Base-by-base conservation (phyloP, 2,797 vertebrate species). In the Prionace glauca region DNA sequence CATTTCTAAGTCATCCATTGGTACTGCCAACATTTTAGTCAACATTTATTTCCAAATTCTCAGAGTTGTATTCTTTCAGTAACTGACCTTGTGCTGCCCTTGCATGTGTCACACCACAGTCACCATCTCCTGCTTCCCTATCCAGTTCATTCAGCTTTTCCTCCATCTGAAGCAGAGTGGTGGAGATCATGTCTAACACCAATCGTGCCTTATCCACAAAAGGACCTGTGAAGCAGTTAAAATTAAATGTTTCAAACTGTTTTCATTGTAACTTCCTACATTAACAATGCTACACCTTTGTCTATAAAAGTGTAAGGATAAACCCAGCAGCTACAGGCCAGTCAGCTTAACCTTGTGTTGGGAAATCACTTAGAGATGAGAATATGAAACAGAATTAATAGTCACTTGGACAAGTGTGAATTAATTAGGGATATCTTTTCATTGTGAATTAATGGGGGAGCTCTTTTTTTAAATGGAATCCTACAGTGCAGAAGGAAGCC, bases 21-120 rank as follows among this genome's bases (percentile, higher is more conserved):
- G 62, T n/a, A 67, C 90, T 67, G 88, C 32, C 2, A 91, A 91
- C 36, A 65, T 90, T 91, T 67, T 9, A 91, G 62, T 9, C 32
- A 36, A 92, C 0, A 0, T 41, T 69, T 69, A 91, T n/a, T 56
- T 10, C 2, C 26, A 88, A 88, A 88, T 88, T 91, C 32, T 62
- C 88, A 91, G 88, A 91, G 60, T 91, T 65, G 16, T 16, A n/a
- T 8, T 65, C 1, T 92, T 92, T 69, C 41, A 91, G 8, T 81
- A 36, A 95, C 97, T 74, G 95, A 99, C 99, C 99, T 97, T 94
- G 97, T 77, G 99, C 99, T 0, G 98, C 98, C 12, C 97, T 97
- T 16, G 98, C 97, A 0, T 99, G 99, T 0, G 99, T 99, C 97
- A 97, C 98, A 1, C 99, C 99, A 0, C 99, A 99, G 96, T 99